Evolutionary conservation across 2,888 invertebrate genomes (phyloP), one percentile per base, ranked within the genome.

Genomic region (Acholoe squamosa): DNA sequence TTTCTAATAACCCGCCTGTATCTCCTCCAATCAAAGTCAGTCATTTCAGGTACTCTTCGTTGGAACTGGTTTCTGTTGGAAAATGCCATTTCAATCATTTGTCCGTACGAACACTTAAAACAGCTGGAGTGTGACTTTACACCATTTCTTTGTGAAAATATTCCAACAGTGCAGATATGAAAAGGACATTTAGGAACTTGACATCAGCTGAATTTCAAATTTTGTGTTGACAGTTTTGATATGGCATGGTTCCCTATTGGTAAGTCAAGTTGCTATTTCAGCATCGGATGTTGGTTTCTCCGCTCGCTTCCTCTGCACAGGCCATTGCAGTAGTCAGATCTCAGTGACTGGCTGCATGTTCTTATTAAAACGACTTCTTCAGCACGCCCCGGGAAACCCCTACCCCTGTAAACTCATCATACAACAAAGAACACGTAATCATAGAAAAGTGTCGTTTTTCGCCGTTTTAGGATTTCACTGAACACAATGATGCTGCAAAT

Each of bases 401-500:
- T 61, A 19, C 5, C 61, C 61, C n/a, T 61, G 22, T 61, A 61
- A n/a, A 61, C 61, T 61, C 61, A 14, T 61, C 12, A 19, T 61
- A n/a, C 19, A 61, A 61, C 61, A 61, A 7, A n/a, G 61, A 61
- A 19, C 61, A 19, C 19, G 19, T n/a, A 61, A n/a, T 80, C 14
- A 80, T 43, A 80, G 80, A 80, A 10, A 33, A 25, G 80, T 80
- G 80, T 80, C 80, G 22, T 80, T 80, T 80, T 43, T 80, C 80
- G 43, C 80, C 80, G 80, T 80, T 80, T 91, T 95, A 98, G 99
- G 96, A 98, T 99, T 95, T 98, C 99, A 10, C 96, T 99, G 93
- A 99, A 99, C 96, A 99, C 99, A 0, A 99, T 99, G 98, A 99
- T 99, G 0, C 97, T 99, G 90, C 98, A 98, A 96, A 99, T 99